phyloP scores from a whole-genome alignment of 2,113 vertebrate species.

The Numenius arquata region DNA sequence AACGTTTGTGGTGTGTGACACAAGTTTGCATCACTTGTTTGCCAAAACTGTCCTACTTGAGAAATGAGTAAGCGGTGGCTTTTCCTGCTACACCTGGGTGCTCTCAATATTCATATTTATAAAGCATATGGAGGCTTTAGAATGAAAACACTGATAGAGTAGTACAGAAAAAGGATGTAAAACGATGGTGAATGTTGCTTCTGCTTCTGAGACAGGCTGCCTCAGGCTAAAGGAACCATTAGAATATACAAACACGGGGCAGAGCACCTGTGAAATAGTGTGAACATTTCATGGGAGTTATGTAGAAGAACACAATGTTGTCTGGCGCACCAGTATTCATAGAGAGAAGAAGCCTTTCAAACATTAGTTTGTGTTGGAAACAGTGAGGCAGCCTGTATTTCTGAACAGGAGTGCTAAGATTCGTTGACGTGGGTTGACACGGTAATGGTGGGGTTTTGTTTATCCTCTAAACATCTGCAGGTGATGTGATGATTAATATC shows the following conservation, averaged over 20 bases:
- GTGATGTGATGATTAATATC: conserved; percentile 40
- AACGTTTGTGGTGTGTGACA: neutral
- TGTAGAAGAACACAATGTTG: neutral
- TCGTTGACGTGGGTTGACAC: conserved; percentile 6
- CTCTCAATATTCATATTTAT: neutral
- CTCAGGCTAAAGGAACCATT: neutral
- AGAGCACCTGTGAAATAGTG: neutral
- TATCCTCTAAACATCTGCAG: conserved; percentile 57
- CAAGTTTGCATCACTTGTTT: neutral
- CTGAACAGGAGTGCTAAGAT: neutral
- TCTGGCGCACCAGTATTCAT: neutral
- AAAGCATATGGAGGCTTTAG: neutral
- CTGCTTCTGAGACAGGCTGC: neutral
- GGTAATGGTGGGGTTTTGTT: conserved; percentile 21
- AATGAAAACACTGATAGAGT: neutral
- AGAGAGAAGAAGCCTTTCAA: conserved; percentile 2
- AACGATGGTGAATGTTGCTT: neutral
- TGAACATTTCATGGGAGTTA: neutral
- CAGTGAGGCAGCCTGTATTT: neutral
- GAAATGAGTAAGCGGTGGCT: too few species aligned
- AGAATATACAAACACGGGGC: neutral
- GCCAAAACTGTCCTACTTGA: neutral
- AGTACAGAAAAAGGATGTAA: neutral
- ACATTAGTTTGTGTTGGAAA: conserved; percentile 23
- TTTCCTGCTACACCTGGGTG: neutral